Conservation (phyloP, 2,113 vertebrate species). For the Glaucidium brasilianum region DNA sequence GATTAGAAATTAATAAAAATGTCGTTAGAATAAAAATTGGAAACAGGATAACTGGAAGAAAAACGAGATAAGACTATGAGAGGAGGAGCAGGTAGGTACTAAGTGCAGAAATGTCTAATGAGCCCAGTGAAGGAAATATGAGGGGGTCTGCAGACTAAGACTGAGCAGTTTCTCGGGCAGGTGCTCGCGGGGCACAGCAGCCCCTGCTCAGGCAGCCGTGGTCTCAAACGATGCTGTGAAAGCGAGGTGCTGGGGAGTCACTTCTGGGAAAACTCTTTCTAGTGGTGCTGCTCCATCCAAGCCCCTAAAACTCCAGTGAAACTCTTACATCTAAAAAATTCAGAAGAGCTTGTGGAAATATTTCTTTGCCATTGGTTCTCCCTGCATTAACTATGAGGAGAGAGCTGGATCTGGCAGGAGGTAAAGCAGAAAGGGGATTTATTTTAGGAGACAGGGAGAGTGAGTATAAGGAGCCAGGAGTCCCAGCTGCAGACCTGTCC, state of each 20-base stretch:
- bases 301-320: background rate
- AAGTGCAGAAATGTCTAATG: background rate
- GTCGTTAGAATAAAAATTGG: background rate
- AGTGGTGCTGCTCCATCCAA: background rate
- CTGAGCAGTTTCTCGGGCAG: fast-evolving
- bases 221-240: fast-evolving
- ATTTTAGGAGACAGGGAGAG: background rate
- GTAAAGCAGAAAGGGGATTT: background rate
- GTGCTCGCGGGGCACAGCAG: background rate
- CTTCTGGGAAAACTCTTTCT: background rate
- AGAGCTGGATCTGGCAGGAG: background rate
- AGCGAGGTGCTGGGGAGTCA: background rate
- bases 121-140: fast-evolving
- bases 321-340: background rate
- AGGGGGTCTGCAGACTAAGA: background rate
- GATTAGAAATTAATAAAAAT: background rate
- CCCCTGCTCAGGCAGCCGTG: fast-evolving
- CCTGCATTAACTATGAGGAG: background rate
- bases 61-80: background rate
- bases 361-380: background rate
- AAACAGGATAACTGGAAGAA: background rate
- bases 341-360: background rate
- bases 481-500: background rate
- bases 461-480: background rate
- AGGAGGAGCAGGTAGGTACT: background rate